Base-by-base conservation (phyloP, 2,797 vertebrate species). In the Buceros bicornis region DNA sequence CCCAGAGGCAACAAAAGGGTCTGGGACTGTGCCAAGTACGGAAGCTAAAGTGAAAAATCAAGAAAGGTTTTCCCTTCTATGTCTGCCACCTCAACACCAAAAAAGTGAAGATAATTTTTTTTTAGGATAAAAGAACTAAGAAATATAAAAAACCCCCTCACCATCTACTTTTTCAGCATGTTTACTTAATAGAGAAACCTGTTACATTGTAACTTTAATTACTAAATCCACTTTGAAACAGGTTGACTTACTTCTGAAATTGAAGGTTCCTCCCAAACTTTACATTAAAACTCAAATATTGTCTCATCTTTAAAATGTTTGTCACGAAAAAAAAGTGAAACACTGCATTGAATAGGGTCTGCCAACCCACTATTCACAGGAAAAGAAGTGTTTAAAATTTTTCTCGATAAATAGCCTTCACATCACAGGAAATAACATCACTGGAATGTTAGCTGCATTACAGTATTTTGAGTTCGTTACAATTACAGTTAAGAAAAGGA, bases 391-490 rank as follows among this genome's bases (percentile, higher is more conserved):
- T 65, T 86, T 29, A 28, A 19, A 35, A 2, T 14, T 71, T 61
- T 45, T 53, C 47, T 78, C 35, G 31, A 7, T 81, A 91, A 62
- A 43, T 6, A 78, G 2, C 51, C 70, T 90, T 94, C 70, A 29
- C 76, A 89, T 67, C 42, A 89, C 17, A 90, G 43, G 35, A 95
- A 81, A 47, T n/a, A 60, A 28, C 8, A 69, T 29, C 33, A 79
- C 4, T 66, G 82, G 90, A 97, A 96, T 66, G 65, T 80, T 88
- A 82, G 82, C 13, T 6, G 5, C 56, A 11, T 69, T 88, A 74
- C 80, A 78, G 65, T 64, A 94, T 43, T 92, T 96, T 60, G 80
- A 60, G 53, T 91, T 64, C 50, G 65, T 88, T 64, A 77, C 48
- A 86, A 47, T 40, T 72, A 28, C n/a, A 82, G 29, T 66, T 62